phyloP scores from a whole-genome alignment of 2,113 vertebrate genomes.

The Leiothrix lutea region DNA sequence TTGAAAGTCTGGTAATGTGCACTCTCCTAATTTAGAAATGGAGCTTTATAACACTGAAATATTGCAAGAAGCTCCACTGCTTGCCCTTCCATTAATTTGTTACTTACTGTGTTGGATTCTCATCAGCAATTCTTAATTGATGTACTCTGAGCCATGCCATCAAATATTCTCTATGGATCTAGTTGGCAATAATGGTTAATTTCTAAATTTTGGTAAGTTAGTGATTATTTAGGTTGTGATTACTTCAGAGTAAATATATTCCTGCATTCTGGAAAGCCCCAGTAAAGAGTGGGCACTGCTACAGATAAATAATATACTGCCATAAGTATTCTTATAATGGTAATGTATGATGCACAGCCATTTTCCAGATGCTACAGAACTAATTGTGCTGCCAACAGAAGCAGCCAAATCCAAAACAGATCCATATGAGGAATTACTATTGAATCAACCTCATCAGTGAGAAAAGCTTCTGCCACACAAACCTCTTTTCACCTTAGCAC shows the following conservation, averaged over 20 bases:
- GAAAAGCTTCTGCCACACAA: conserved; percentile 3
- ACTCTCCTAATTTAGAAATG: conserved; percentile 10
- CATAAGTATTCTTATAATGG: neutral
- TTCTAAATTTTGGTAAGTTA: conserved; percentile 27
- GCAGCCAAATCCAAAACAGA: conserved; percentile 43
- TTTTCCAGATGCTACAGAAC: conserved; percentile 47
- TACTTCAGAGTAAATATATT: conserved; percentile 7
- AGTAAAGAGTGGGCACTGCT: neutral
- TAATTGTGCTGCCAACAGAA: conserved; percentile 49
- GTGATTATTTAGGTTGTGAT: conserved; percentile 30
- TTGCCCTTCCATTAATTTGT: conserved; percentile 38
- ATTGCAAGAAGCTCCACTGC: neutral
- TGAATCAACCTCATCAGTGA: conserved; percentile 25
- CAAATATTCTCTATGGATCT: conserved; percentile 18
- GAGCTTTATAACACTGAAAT: conserved; percentile 4
- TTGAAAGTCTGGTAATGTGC: neutral
- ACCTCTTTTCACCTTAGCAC: neutral
- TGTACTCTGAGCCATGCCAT: conserved; percentile 21
- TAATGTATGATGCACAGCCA: neutral
- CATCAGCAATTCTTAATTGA: conserved; percentile 33
- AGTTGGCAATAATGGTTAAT: neutral
- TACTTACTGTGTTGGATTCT: conserved; percentile 31
- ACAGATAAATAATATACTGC: conserved; percentile 1
- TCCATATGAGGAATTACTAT: conserved; percentile 7
- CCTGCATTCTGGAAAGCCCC: neutral